Evolutionary conservation across 2,888 invertebrate species (phyloP).

Genomic region (Achlya flavicornis): DNA sequence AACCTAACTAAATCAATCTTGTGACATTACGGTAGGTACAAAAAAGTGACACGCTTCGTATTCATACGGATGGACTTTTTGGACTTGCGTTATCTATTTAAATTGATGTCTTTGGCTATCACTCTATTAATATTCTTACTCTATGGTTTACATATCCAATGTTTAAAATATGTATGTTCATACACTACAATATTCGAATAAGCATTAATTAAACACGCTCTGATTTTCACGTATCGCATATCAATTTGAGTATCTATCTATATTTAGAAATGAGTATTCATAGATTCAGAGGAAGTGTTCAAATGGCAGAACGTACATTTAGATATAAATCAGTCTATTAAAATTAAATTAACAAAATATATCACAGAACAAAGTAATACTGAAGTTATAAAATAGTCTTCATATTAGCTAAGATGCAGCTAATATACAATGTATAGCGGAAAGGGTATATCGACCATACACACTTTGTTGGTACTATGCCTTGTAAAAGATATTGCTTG

Average conservation of each 20-base stretch:
- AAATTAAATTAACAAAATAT: background rate
- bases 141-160: background rate
- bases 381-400: background rate
- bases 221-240: background rate
- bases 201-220: background rate
- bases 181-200: background rate
- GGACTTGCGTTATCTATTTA: no score
- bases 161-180: background rate
- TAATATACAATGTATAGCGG: no score
- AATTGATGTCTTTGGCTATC: no score
- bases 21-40: no score
- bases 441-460: no score
- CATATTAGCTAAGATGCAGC: no score
- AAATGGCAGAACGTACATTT: background rate
- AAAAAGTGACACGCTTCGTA: no score
- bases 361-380: conserved; percentile 4
- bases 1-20: no score
- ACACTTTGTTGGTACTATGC: no score
- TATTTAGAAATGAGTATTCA: background rate
- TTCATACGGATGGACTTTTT: no score
- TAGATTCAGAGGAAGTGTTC: background rate
- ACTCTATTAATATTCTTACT: no score
- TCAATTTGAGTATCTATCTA: background rate
- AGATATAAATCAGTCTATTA: background rate
- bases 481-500: no score